Conservation (phyloP, 1,140 invertebrate species). For the Drosophila littoralis region DNA sequence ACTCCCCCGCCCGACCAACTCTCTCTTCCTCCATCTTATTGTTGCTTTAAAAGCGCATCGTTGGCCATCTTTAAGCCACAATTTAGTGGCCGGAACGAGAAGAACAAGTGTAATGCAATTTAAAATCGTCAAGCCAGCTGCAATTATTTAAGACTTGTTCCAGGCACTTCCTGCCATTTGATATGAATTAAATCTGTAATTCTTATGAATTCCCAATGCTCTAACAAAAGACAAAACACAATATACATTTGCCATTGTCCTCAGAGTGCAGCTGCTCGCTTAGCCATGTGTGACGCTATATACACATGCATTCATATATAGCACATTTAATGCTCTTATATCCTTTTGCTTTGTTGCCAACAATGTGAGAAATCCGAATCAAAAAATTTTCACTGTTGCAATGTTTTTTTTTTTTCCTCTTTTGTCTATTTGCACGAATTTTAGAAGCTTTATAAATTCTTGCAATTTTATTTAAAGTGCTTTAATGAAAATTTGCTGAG, state of each 20-base stretch:
- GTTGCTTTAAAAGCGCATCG: constrained; percentile 25
- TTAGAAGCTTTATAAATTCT: constrained; percentile 27
- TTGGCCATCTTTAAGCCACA: constrained; percentile 39
- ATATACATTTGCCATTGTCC: constrained; percentile 38
- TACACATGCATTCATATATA: neutral
- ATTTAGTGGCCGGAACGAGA: constrained; percentile 12
- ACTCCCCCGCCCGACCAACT: neutral
- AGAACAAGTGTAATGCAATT: constrained; percentile 33
- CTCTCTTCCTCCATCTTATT: neutral
- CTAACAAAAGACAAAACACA: constrained; percentile 42
- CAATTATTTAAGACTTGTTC: constrained; percentile 65
- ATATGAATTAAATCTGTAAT: constrained; percentile 78
- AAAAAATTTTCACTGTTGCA: constrained; percentile 21
- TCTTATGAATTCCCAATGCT: constrained; percentile 55
- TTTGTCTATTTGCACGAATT: constrained; percentile 29
- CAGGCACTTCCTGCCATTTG: constrained; percentile 66
- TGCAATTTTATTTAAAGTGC: constrained; percentile 31
- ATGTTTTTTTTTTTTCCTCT: constrained; percentile 7
- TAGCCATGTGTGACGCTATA: constrained; percentile 6
- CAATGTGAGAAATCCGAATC: constrained; percentile 45
- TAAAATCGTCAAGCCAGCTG: constrained; percentile 23
- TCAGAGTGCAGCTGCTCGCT: constrained; percentile 25
- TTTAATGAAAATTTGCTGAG: constrained; percentile 29
- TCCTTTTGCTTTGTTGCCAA: constrained; percentile 40
- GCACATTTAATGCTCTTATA: constrained; percentile 16